These are phyloP conservation scores for Chaetura pelagica DNA, from an alignment of 2,113 vertebrate species.

Conservation along the genomic window DNA sequence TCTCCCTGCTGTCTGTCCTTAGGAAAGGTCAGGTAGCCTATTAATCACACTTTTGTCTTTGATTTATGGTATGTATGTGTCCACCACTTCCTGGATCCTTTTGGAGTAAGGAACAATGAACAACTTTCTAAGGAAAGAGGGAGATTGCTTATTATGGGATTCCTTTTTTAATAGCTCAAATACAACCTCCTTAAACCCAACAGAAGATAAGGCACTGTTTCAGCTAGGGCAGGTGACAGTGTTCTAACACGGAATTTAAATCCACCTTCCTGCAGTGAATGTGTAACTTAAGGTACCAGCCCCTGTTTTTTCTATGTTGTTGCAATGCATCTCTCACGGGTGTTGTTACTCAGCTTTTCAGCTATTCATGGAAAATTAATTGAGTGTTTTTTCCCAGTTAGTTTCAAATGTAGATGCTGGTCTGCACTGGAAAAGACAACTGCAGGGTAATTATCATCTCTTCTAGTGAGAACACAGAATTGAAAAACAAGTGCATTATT, in stretches of 20 bases:
- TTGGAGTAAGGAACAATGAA: not conserved
- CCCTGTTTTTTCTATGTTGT: not conserved
- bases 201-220: rapidly evolving
- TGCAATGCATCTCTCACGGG: not conserved
- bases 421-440: not conserved
- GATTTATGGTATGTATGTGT: rapidly evolving
- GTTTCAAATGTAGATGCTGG: not conserved
- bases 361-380: not conserved
- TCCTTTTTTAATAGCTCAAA: not conserved
- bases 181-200: not conserved
- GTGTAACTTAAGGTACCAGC: not conserved
- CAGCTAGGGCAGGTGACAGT: not conserved
- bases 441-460: not conserved
- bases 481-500: not conserved
- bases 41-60: not conserved
- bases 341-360: not conserved
- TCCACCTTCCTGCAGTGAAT: not conserved
- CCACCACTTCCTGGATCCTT: not conserved
- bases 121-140: not conserved
- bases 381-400: not conserved
- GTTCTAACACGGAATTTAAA: not conserved
- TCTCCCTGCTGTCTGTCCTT: not conserved
- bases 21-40: not conserved
- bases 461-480: not conserved
- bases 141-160: not conserved